These are phyloP conservation scores for Hyperoplus lanceolatus DNA, from an alignment of 2,797 vertebrate genomes.

Conservation along the genomic window DNA sequence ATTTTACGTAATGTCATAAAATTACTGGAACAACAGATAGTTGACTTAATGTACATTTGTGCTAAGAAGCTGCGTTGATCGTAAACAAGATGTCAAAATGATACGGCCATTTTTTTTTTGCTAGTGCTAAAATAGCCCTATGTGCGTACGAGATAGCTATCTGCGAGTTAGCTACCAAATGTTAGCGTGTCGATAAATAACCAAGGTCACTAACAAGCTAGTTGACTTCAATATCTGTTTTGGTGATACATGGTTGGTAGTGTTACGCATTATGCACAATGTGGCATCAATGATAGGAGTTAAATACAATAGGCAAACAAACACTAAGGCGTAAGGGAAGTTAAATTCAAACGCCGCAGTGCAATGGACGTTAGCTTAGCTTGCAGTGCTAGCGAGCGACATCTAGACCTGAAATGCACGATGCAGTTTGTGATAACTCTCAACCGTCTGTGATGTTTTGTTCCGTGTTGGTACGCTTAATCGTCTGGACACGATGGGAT, in stretches of 20 bases:
- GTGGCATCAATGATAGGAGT: background rate
- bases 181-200: constrained; percentile 80
- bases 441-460: background rate
- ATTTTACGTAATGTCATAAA: background rate
- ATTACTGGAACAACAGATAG: rapidly evolving
- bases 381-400: constrained; percentile 63
- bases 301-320: constrained; percentile 11
- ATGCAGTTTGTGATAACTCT: background rate
- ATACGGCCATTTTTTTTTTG: constrained; percentile 57
- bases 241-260: rapidly evolving
- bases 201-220: constrained; percentile 78
- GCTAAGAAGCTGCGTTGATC: background rate
- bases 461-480: rapidly evolving
- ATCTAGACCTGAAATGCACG: constrained; percentile 26
- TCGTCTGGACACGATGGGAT: rapidly evolving
- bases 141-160: constrained; percentile 52
- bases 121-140: constrained; percentile 28
- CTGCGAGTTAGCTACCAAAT: constrained; percentile 51
- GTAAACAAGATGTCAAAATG: constrained; percentile 51
- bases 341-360: constrained; percentile 71
- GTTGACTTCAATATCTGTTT: background rate
- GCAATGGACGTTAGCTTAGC: constrained; percentile 68
- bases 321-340: constrained; percentile 40
- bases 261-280: rapidly evolving
- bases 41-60: no score